Conservation (phyloP, 2,797 vertebrate species). For the Natrix natrix region DNA sequence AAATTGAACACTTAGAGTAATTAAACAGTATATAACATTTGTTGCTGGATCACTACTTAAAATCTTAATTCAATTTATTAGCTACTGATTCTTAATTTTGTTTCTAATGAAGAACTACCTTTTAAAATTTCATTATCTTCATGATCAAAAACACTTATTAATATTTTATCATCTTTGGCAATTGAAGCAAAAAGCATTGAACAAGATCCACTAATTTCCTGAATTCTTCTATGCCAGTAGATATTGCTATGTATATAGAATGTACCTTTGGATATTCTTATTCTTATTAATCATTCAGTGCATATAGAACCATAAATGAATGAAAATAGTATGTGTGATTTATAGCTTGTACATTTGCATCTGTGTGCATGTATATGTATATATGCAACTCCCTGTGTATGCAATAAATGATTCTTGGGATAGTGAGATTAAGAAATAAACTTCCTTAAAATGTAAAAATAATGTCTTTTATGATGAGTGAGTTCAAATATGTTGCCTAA, state of each 20-base stretch:
- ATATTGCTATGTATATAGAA: conserved; percentile 1
- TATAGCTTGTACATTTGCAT: not conserved
- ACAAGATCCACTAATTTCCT: not conserved
- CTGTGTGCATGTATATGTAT: not conserved
- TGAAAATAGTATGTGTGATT: conserved; percentile 15
- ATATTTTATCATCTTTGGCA: conserved; percentile 29
- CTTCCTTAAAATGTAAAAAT: conserved; percentile 11
- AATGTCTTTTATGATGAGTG: not conserved
- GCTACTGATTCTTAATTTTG: conserved; percentile 18
- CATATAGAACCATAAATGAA: conserved; percentile 23
- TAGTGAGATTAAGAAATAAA: conserved; percentile 11
- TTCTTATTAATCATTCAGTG: conserved; percentile 15
- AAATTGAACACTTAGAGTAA: not conserved
- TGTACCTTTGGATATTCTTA: conserved; percentile 17
- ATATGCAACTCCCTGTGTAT: not conserved
- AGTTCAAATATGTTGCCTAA: conserved; percentile 4
- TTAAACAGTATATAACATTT: not conserved
- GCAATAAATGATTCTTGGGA: conserved; percentile 1
- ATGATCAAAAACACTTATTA: conserved; percentile 16
- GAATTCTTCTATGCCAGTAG: not conserved
- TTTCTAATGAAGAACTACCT: not conserved
- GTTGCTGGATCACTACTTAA: not conserved
- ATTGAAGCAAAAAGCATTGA: not conserved
- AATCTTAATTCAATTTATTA: conserved; percentile 2
- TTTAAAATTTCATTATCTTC: conserved; percentile 21